Evolutionary conservation across 1,140 invertebrate genomes (phyloP).

Genomic region (Drosophila kohkoa): DNA sequence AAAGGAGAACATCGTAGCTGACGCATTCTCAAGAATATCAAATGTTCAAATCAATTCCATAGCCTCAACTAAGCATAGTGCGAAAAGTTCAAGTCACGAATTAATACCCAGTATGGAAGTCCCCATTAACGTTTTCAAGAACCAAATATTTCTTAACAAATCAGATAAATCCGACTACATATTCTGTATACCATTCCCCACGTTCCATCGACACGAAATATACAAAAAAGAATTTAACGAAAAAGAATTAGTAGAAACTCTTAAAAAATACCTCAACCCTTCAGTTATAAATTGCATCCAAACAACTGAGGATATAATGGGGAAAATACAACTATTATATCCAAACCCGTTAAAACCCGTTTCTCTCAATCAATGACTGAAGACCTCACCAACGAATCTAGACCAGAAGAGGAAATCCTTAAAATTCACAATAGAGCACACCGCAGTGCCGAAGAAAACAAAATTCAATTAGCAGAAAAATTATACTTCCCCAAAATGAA

Average conservation of each 20-base stretch:
- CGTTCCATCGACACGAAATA: conserved; percentile 27
- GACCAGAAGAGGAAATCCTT: background rate
- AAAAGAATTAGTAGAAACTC: too few relatives aligned
- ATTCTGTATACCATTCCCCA: background rate
- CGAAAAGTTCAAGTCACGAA: background rate
- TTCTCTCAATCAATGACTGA: too few relatives aligned
- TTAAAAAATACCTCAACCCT: conserved; percentile 37
- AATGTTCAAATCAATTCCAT: background rate
- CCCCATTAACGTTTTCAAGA: conserved; percentile 11
- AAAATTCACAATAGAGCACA: conserved; percentile 44
- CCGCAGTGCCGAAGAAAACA: conserved; percentile 37
- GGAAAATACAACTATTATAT: conserved; percentile 38
- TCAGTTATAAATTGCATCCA: conserved; percentile 33
- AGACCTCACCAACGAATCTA: too few relatives aligned
- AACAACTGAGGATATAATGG: conserved; percentile 33
- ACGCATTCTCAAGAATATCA: conserved; percentile 3
- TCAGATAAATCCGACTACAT: background rate
- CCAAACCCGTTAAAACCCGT: conserved; percentile 19
- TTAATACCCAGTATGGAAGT: conserved; percentile 6
- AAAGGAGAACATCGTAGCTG: conserved; percentile 5
- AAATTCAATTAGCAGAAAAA: conserved; percentile 37
- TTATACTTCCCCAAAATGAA: conserved; percentile 48
- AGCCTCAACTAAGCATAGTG: conserved; percentile 5
- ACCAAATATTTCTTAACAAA: background rate
- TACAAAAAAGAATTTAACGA: background rate